Evolutionary conservation across 2,113 vertebrate genomes (phyloP), one percentile per base, ranked within the genome.

Genomic region (Genyomyrus donnyi): DNA sequence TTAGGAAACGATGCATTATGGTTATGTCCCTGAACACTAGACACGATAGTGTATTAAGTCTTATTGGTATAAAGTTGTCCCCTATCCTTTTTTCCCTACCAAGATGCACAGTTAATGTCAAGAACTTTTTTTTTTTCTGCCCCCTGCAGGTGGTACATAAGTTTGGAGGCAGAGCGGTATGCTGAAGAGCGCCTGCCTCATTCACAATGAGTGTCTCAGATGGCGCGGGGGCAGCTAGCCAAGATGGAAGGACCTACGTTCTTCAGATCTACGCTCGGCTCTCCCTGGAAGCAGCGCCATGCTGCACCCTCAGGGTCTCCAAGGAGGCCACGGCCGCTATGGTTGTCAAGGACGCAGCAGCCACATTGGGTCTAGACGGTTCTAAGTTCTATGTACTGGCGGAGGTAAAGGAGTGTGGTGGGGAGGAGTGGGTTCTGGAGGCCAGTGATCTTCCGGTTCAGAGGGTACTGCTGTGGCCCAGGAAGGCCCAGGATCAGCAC

Each of bases 381-480:
- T 93, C 95, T 0, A 96, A 97, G 89, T 92, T 94, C 93, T 99
- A 99, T 0, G 97, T 98, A 87, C 94, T 99, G 0, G 98, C 97
- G 56, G 98, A 99, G 93, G 98, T 99, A 91, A 99, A 99, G 91
- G 98, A 99, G 92, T 96, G 96, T 0, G 98, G 98, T 0, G 98
- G 98, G 9, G 98, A 99, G 91, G 98, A 99, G 91, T 99, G 98
- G 98, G 96, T 99, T 1, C 96, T 99, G 39, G 98, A 99, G 56
- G 94, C 96, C 1, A 97, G 95, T 6, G 98, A 99, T 87, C 94
- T 97, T 0, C 98, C 98, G 0, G 98, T 98, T 2, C 98, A 99
- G 92, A 96, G 98, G 87, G 96, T 99, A 58, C 92, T 98, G 90
- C 96, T 99, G 0, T 99, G 98, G 98, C 98, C 98, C 0, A 96